A percentile compares a stretch with the other conserved stretches of the same genome.
Conservation (phyloP, 2,113 vertebrate genomes). For the Epinephelus lanceolatus region DNA sequence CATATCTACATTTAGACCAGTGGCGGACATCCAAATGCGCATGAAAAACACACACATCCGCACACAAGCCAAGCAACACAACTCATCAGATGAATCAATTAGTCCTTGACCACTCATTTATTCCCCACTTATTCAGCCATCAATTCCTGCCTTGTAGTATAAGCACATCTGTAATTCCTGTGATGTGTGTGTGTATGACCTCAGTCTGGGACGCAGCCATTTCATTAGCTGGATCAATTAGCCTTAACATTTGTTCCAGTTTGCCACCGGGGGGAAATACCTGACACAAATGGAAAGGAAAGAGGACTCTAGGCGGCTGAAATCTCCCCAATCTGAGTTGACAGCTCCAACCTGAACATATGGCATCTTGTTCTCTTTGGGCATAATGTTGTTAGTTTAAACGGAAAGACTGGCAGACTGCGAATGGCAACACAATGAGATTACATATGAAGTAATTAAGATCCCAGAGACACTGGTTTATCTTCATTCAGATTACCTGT, state of each 20-base stretch:
- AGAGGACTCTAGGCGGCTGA: slow-evolving; percentile 23
- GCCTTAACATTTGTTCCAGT: slow-evolving; percentile 63
- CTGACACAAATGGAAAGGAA: slow-evolving; percentile 61
- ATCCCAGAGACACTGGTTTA: slow-evolving; percentile 55
- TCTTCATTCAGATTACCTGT: slow-evolving; percentile 74
- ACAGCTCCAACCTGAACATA: slow-evolving; percentile 69
- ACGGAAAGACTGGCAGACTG: slow-evolving; percentile 54
- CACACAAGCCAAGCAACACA: slow-evolving; percentile 10
- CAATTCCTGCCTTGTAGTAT: slow-evolving; percentile 43
- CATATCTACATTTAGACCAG: slow-evolving; percentile 40
- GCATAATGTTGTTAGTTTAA: slow-evolving; percentile 64
- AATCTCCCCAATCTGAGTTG: slow-evolving; percentile 57
- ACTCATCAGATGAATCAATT: slow-evolving; percentile 61
- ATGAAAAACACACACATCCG: slow-evolving; percentile 20
- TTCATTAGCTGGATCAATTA: slow-evolving; percentile 70
- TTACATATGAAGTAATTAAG: slow-evolving; percentile 71
- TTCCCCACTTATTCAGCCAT: slow-evolving; percentile 40
- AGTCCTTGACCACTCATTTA: slow-evolving; percentile 61
- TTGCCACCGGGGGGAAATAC: slow-evolving; percentile 28
- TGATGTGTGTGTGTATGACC: slow-evolving; percentile 41
- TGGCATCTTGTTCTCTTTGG: slow-evolving; percentile 60
- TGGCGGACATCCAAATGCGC: slow-evolving; percentile 45
- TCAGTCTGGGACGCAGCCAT: slow-evolving; percentile 21
- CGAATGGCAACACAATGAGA: slow-evolving; percentile 58
- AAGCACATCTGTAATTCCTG: slow-evolving; percentile 48